Conservation (phyloP, 2,888 invertebrate species). For the Drosophila suboccidentalis region DNA sequence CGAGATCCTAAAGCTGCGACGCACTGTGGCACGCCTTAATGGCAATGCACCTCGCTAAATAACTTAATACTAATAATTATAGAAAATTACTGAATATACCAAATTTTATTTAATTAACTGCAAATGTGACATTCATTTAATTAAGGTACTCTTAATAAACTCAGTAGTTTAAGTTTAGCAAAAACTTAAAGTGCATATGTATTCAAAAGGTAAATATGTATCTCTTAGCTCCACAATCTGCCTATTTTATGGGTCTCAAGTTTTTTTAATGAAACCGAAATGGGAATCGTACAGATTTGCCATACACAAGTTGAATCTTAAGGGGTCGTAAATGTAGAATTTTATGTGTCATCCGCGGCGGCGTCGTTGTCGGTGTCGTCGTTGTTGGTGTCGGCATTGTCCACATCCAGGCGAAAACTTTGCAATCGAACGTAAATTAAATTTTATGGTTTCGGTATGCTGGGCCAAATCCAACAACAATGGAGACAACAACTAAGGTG, state of each 20-base stretch:
- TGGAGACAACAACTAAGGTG: conserved; percentile 10
- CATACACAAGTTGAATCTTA: conserved; percentile 56
- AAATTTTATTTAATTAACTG: neutral
- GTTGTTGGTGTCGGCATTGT: conserved; percentile 14
- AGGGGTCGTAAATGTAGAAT: conserved; percentile 74
- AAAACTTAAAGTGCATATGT: conserved; percentile 1
- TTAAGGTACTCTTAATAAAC: conserved; percentile 22
- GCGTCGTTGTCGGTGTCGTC: conserved; percentile 6
- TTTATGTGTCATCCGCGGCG: conserved; percentile 73
- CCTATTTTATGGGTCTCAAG: conserved; percentile 36
- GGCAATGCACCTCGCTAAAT: conserved; percentile 37
- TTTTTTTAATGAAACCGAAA: conserved; percentile 52
- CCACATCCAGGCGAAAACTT: conserved; percentile 60
- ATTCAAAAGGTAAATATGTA: neutral
- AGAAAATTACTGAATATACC: neutral
- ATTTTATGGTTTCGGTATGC: conserved; percentile 62
- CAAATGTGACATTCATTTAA: neutral
- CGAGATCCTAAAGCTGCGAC: conserved; percentile 75
- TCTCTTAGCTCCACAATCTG: conserved; percentile 1
- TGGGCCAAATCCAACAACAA: conserved; percentile 33
- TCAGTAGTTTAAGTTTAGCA: conserved; percentile 1
- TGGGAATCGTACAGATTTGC: conserved; percentile 23
- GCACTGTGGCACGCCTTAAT: conserved; percentile 74
- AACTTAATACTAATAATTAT: neutral
- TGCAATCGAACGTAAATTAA: conserved; percentile 80